These are phyloP conservation scores for Heliconius congener DNA, from an alignment of 1,140 invertebrate species.

Conservation along the genomic window DNA sequence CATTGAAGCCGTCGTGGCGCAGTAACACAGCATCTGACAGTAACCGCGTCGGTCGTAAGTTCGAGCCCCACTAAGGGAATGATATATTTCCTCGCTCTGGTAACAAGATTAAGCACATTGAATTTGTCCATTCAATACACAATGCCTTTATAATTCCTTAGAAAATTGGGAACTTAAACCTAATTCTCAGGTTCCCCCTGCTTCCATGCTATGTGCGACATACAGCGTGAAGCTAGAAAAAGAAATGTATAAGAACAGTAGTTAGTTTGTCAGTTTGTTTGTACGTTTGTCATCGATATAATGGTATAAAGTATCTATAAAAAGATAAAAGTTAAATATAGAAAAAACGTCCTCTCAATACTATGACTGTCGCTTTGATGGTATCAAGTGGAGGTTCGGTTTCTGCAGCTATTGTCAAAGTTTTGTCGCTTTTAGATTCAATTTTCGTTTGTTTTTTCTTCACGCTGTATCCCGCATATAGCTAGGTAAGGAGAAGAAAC, in stretches of 20 bases:
- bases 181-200: no score
- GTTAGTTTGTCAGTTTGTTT: conserved; percentile 30
- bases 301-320: not conserved
- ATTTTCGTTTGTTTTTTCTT: not conserved
- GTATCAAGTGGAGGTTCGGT: conserved; percentile 39
- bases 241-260: conserved; percentile 13
- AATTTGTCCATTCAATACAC: no score
- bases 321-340: conserved; percentile 18
- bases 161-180: no score
- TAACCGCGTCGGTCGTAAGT: no score
- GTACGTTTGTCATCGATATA: conserved; percentile 17
- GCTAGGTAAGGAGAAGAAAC: no score
- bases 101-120: no score
- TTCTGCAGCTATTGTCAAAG: conserved; percentile 34
- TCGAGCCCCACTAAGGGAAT: no score
- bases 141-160: no score
- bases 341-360: conserved; percentile 28
- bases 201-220: not conserved
- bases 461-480: no score
- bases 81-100: no score
- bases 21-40: no score
- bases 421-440: conserved; percentile 15
- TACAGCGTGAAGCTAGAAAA: not conserved
- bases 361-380: conserved; percentile 39
- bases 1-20: no score